phyloP scores from a whole-genome alignment of 2,113 vertebrate species.

The Lepisosteus osseus region DNA sequence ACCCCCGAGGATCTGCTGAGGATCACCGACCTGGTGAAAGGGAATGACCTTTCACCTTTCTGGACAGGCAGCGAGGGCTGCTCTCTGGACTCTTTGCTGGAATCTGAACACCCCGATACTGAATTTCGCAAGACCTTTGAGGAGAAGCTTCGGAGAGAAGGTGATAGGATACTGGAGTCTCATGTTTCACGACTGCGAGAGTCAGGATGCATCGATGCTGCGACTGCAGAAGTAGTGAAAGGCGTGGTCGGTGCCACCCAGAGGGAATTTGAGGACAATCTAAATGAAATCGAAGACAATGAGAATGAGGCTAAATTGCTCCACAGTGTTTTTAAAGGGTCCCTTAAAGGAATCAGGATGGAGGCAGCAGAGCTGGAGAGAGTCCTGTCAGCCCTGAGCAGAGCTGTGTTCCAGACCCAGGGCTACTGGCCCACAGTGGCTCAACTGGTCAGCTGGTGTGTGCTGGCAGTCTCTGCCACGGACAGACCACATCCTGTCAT shows the following conservation, averaged over 20 bases:
- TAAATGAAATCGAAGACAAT: neutral
- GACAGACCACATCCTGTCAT: neutral
- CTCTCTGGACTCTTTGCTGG: no score
- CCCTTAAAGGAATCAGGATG: neutral
- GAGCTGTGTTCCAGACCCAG: neutral
- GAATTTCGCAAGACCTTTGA: no score
- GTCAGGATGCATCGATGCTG: no score
- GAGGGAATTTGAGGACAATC: neutral
- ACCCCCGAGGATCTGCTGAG: no score
- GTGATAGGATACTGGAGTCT: no score
- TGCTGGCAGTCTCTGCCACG: neutral
- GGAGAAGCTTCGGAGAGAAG: no score
- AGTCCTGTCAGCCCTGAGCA: neutral
- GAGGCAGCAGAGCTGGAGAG: neutral
- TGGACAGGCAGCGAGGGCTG: no score
- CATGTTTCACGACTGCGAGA: no score
- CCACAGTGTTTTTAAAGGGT: neutral
- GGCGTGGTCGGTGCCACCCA: neutral
- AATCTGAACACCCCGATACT: no score
- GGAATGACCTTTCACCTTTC: no score
- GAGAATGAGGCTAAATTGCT: neutral
- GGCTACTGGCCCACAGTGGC: neutral
- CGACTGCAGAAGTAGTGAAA: neutral
- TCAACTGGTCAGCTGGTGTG: neutral
- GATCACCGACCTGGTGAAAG: no score